Evolutionary conservation across 1,140 invertebrate species (phyloP).

Genomic region (Ruditapes philippinarum): DNA sequence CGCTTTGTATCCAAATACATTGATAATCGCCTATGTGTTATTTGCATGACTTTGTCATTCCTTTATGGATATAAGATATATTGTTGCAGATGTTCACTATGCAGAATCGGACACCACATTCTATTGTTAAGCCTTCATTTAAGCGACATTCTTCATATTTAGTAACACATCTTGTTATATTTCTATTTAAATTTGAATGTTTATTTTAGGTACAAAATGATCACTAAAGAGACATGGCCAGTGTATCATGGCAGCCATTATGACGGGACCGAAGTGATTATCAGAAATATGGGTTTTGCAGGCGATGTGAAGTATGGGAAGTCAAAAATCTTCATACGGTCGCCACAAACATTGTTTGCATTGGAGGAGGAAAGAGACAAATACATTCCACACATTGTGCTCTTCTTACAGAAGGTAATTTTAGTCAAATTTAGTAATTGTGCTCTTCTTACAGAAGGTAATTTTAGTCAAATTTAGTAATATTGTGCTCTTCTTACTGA

Average conservation of each 20-base stretch:
- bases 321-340: constrained; percentile 97
- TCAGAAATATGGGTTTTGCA: constrained; percentile 92
- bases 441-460: constrained; percentile 96
- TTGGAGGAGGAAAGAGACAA: constrained; percentile 92
- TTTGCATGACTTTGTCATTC: too few species aligned
- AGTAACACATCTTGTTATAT: too few species aligned
- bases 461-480: constrained; percentile 86
- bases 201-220: constrained; percentile 98
- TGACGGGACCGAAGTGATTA: constrained; percentile 94
- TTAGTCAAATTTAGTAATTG: constrained; percentile 91
- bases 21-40: too few species aligned
- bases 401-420: constrained; percentile 95
- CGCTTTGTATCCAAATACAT: too few species aligned
- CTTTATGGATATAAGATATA: too few species aligned
- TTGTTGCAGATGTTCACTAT: too few species aligned
- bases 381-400: constrained; percentile 95
- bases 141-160: too few species aligned
- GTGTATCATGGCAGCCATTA: constrained; percentile 93
- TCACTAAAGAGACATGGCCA: constrained; percentile 97
- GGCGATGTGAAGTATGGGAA: constrained; percentile 97
- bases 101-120: too few species aligned
- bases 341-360: constrained; percentile 95
- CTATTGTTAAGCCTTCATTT: too few species aligned
- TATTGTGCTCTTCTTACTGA: constrained; percentile 96
- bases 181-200: too few species aligned